These are phyloP conservation scores for Dicerorhinus sumatrensis DNA, from an alignment of 2,113 vertebrate species.

Conservation along the genomic window DNA sequence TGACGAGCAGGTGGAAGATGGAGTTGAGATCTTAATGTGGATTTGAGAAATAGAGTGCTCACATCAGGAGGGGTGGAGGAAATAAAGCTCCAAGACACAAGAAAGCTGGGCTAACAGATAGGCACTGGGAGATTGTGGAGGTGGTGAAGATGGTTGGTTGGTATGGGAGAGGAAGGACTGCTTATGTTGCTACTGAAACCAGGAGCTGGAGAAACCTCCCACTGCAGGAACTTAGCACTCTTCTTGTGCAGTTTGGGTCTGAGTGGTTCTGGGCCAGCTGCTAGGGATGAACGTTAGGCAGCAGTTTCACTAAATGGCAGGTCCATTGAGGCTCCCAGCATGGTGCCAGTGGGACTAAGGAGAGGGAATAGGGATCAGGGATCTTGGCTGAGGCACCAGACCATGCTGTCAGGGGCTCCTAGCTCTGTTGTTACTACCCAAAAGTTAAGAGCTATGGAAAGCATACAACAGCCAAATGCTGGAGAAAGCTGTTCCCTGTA, in stretches of 20 bases:
- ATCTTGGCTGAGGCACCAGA: neutral
- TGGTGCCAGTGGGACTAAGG: neutral
- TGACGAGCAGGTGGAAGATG: neutral
- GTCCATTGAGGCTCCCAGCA: neutral
- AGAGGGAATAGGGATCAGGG: neutral
- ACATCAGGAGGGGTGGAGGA: neutral
- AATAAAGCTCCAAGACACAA: neutral
- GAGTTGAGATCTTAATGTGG: neutral
- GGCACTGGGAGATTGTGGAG: neutral
- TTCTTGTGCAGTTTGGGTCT: neutral
- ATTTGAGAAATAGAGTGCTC: neutral
- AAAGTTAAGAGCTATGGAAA: neutral
- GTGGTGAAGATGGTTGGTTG: no score
- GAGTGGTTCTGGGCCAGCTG: neutral
- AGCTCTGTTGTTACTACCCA: neutral
- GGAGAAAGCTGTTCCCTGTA: neutral
- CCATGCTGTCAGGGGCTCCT: neutral
- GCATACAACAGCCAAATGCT: neutral
- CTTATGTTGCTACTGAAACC: neutral
- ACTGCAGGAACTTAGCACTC: neutral
- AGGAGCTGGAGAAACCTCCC: neutral
- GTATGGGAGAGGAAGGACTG: rapidly evolving
- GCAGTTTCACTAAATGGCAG: neutral
- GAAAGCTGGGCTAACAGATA: neutral
- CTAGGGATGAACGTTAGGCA: neutral